These are phyloP conservation scores for Cryptus armator DNA, from an alignment of 2,888 invertebrate species.

Conservation along the genomic window DNA sequence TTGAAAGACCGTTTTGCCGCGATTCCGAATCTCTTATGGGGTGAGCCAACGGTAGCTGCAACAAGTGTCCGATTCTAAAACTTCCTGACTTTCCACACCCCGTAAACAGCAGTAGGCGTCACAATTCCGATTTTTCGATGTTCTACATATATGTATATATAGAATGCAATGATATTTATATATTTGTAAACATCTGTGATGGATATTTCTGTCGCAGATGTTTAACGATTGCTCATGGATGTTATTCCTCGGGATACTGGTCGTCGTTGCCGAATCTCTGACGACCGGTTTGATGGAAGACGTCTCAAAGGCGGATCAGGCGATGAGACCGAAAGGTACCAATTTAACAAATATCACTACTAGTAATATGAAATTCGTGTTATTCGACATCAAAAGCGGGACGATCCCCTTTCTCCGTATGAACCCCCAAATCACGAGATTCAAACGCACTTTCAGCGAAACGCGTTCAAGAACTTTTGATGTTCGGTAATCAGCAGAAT, in stretches of 20 bases:
- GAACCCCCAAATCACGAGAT: not conserved
- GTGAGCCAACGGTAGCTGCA: slow-evolving; percentile 45
- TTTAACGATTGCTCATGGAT: slow-evolving; percentile 74
- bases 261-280: slow-evolving; percentile 75
- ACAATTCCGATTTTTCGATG: not conserved
- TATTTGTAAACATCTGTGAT: not conserved
- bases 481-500: slow-evolving; percentile 85
- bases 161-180: too few relatives aligned
- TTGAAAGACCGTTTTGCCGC: not conserved
- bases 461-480: slow-evolving; percentile 84
- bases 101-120: not conserved
- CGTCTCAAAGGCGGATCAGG: slow-evolving; percentile 79
- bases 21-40: slow-evolving; percentile 16
- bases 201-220: slow-evolving; percentile 74
- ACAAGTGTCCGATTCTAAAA: slow-evolving; percentile 69
- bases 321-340: slow-evolving; percentile 81
- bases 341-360: not conserved
- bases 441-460: slow-evolving; percentile 78
- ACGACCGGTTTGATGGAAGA: slow-evolving; percentile 79
- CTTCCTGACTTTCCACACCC: slow-evolving; percentile 7
- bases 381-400: not conserved
- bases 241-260: slow-evolving; percentile 74
- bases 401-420: not conserved
- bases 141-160: not conserved
- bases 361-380: not conserved